Evolutionary conservation across 2,888 invertebrate species (phyloP).

Genomic region (Tortrix viridana): DNA sequence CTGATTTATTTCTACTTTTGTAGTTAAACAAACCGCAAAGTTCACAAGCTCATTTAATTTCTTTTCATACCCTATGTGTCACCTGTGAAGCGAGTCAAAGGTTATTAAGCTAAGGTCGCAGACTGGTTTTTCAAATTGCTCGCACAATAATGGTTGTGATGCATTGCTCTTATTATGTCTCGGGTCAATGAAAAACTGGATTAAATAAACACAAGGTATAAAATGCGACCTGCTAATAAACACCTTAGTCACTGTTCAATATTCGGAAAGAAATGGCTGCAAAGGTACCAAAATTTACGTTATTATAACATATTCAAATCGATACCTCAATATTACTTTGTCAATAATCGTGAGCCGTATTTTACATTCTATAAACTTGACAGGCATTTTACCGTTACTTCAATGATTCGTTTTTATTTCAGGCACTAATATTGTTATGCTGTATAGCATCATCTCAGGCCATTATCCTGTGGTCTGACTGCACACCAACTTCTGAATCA

Average conservation of each 20-base stretch:
- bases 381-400: background rate
- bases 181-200: constrained; percentile 32
- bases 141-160: constrained; percentile 30
- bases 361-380: too few relatives aligned
- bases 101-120: constrained; percentile 29
- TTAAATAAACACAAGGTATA: constrained; percentile 29
- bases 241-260: constrained; percentile 9
- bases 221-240: constrained; percentile 5
- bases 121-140: constrained; percentile 25
- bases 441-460: constrained; percentile 47
- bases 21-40: background rate
- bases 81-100: constrained; percentile 26
- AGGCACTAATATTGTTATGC: constrained; percentile 52
- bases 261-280: constrained; percentile 27
- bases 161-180: constrained; percentile 25
- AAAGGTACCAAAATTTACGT: constrained; percentile 6
- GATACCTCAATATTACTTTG: too few relatives aligned
- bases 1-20: background rate
- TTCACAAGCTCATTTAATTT: background rate
- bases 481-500: constrained; percentile 29
- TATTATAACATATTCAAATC: too few relatives aligned
- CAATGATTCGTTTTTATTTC: constrained; percentile 41
- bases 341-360: too few relatives aligned
- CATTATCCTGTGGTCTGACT: constrained; percentile 45
- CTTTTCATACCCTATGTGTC: constrained; percentile 6